phyloP scores from a whole-genome alignment of 1,140 invertebrate species.

The Branchinecta lynchi region DNA sequence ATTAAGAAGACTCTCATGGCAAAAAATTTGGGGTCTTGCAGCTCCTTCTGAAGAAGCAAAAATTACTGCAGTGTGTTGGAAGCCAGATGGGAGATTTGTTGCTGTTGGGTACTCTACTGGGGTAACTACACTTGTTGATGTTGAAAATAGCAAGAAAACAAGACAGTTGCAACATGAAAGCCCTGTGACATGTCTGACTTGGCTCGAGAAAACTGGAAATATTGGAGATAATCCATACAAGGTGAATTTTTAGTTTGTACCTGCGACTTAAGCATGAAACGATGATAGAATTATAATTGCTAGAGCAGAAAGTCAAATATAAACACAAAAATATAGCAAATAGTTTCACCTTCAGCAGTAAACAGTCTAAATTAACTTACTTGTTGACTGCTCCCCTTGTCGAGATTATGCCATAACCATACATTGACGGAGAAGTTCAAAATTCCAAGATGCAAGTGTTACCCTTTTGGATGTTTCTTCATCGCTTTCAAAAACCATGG shows the following conservation, averaged over 20 bases:
- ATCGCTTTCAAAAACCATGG: too few species aligned
- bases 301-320: too few species aligned
- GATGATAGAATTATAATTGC: too few species aligned
- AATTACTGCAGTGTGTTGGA: background rate
- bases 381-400: too few species aligned
- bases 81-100: background rate
- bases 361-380: too few species aligned
- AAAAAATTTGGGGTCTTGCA: background rate
- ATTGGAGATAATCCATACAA: background rate
- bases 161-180: background rate
- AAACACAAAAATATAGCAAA: too few species aligned
- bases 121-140: background rate
- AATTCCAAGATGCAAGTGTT: too few species aligned
- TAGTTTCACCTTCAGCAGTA: too few species aligned
- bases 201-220: background rate
- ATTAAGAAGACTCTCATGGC: background rate
- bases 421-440: too few species aligned
- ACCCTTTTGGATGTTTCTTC: too few species aligned
- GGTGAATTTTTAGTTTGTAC: background rate
- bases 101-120: background rate
- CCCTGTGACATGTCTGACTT: background rate
- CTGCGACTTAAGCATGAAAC: too few species aligned
- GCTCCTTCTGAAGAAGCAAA: slow-evolving; percentile 27
- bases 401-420: too few species aligned
- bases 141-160: background rate